A percentile compares a stretch with the other conserved stretches of the same genome.
These are phyloP conservation scores for Sciurus vulgaris DNA, from an alignment of 2,797 vertebrate genomes.

Conservation along the genomic window DNA sequence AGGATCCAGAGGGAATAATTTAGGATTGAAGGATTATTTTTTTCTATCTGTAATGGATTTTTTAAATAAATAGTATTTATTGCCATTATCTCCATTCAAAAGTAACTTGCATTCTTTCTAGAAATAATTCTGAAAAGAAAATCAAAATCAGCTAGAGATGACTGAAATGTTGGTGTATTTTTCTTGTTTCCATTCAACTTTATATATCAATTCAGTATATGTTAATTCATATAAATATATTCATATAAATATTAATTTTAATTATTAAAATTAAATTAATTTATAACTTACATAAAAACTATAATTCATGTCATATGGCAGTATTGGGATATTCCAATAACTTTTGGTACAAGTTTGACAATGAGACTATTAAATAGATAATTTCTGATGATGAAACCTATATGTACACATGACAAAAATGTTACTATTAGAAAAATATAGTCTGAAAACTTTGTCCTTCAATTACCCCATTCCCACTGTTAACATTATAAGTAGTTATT, in stretches of 20 bases:
- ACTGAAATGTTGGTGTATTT: neutral
- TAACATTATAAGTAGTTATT: slow-evolving; percentile 32
- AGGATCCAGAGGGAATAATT: slow-evolving; percentile 1
- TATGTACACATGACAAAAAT: neutral
- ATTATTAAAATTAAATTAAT: slow-evolving; percentile 4
- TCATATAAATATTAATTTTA: slow-evolving; percentile 9
- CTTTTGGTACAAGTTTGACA: neutral
- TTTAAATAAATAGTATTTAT: slow-evolving; percentile 34
- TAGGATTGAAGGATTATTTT: slow-evolving; percentile 39
- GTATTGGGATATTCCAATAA: slow-evolving; percentile 15
- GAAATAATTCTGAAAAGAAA: slow-evolving; percentile 56
- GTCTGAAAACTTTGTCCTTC: neutral
- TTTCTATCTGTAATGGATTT: neutral
- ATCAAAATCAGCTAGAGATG: slow-evolving; percentile 24
- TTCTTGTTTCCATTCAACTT: slow-evolving; percentile 6
- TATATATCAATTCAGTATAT: neutral
- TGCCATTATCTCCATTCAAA: slow-evolving; percentile 8
- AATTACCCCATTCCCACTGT: neutral
- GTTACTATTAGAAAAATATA: slow-evolving; percentile 63
- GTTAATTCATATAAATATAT: neutral
- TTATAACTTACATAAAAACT: slow-evolving; percentile 49
- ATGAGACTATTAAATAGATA: neutral
- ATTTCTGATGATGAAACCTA: slow-evolving; percentile 52
- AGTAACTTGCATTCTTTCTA: slow-evolving; percentile 57
- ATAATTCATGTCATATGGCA: neutral